Percentiles rank a stretch among this genome's conserved stretches.
Conservation (phyloP, 1,140 invertebrate genomes). For the Drosophila carrolli region DNA sequence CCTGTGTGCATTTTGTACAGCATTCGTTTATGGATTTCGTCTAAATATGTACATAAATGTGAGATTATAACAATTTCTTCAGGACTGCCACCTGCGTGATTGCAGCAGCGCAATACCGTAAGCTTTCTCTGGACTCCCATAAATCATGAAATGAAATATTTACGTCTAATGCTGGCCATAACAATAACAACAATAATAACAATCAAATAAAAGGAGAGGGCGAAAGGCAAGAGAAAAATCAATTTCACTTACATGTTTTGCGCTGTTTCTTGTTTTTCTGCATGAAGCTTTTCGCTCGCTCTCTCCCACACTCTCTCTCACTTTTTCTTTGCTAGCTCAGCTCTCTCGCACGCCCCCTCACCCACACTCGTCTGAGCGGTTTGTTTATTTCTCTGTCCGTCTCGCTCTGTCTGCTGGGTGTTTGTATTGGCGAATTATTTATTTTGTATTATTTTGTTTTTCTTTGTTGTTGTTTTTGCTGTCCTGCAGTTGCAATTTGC, state of each 20-base stretch:
- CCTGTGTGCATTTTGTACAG: no score
- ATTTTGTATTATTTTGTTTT: constrained; percentile 54
- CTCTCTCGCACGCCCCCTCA: constrained; percentile 16
- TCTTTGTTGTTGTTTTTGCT: constrained; percentile 14
- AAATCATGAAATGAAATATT: constrained; percentile 53
- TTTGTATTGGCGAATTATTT: constrained; percentile 39
- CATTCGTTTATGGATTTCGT: no score
- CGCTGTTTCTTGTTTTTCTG: constrained; percentile 69
- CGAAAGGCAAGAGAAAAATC: constrained; percentile 47
- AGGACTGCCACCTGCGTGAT: constrained; percentile 10
- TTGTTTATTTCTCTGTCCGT: constrained; percentile 30
- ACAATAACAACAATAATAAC: constrained; percentile 42
- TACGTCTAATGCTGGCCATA: constrained; percentile 27
- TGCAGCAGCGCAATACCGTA: constrained; percentile 1
- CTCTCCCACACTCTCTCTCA: constrained; percentile 4
- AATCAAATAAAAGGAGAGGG: constrained; percentile 15
- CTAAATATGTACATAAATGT: neutral
- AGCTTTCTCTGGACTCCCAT: constrained; percentile 36
- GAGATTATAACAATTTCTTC: constrained; percentile 1
- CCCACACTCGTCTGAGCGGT: neutral
- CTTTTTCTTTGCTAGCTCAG: constrained; percentile 13
- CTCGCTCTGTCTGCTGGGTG: constrained; percentile 18
- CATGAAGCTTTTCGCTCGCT: constrained; percentile 60
- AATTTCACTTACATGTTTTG: constrained; percentile 79
- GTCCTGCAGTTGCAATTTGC: constrained; percentile 40